Percentiles rank a stretch among this genome's conserved stretches.
These are phyloP conservation scores for Mohoua ochrocephala DNA, from an alignment of 2,113 vertebrate species.

Conservation along the genomic window DNA sequence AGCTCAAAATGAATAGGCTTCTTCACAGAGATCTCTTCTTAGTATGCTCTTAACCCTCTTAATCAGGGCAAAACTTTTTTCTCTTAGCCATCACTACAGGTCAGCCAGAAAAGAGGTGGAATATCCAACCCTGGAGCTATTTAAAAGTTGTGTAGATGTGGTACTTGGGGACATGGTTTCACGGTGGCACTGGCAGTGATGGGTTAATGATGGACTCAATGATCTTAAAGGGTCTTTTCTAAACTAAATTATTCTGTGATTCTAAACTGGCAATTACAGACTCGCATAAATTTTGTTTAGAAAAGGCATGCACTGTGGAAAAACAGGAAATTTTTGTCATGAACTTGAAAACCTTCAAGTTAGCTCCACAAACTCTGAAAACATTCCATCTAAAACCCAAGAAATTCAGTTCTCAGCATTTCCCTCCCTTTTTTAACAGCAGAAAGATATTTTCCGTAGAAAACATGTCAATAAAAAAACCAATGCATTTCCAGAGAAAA, in stretches of 20 bases:
- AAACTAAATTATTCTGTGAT: background rate
- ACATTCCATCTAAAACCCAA: background rate
- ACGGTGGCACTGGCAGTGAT: background rate
- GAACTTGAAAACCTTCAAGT: background rate
- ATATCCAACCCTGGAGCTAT: background rate
- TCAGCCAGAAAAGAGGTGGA: background rate
- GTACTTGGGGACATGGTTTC: background rate
- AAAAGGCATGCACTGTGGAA: background rate
- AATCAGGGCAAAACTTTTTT: background rate
- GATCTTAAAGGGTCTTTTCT: background rate
- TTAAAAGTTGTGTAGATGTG: background rate
- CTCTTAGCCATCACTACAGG: background rate
- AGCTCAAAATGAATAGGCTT: background rate
- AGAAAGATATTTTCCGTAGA: background rate
- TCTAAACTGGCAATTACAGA: background rate
- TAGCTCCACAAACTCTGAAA: background rate
- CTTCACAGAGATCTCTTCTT: background rate
- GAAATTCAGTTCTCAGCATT: background rate
- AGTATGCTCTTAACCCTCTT: background rate
- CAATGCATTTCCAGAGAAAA: background rate
- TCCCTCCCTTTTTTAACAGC: background rate
- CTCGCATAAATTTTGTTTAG: background rate
- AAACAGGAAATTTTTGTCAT: background rate
- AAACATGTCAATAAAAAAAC: background rate
- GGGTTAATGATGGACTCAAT: background rate